Percentiles rank a stretch among this genome's conserved stretches.
Conservation (phyloP, 2,113 vertebrate species). For the Saccopteryx leptura region DNA sequence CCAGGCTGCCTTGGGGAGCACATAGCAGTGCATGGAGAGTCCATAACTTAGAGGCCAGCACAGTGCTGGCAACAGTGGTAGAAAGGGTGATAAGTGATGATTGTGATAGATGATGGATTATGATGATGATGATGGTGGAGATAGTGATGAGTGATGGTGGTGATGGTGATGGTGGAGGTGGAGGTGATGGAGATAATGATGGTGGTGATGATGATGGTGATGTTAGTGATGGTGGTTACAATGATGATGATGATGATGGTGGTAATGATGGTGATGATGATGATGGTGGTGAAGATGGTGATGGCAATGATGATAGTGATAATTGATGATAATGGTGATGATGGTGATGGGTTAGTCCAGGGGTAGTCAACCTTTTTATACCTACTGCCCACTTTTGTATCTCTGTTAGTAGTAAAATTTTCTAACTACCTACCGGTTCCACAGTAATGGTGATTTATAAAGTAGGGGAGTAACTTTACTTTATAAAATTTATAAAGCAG, state of each 20-base stretch:
- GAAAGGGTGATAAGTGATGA: neutral
- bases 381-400: too few relatives aligned
- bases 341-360: fast-evolving
- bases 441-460: too few relatives aligned
- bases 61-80: too few relatives aligned
- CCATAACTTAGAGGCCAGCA: neutral
- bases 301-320: fast-evolving
- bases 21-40: fast-evolving
- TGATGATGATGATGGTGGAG: neutral
- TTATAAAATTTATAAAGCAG: too few relatives aligned
- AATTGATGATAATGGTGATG: fast-evolving
- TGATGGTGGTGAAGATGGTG: neutral
- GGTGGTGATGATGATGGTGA: fast-evolving
- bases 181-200: fast-evolving
- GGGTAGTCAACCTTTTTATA: too few relatives aligned
- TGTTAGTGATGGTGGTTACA: fast-evolving
- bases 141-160: fast-evolving
- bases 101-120: fast-evolving
- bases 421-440: too few relatives aligned
- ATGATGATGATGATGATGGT: neutral
- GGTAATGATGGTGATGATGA: too few relatives aligned
- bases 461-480: too few relatives aligned
- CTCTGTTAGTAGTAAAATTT: too few relatives aligned
- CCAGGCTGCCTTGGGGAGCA: fast-evolving
- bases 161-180: fast-evolving